These are phyloP conservation scores for Microctenopoma stevenorrisi DNA, from an alignment of 2,797 vertebrate genomes.

Conservation along the genomic window DNA sequence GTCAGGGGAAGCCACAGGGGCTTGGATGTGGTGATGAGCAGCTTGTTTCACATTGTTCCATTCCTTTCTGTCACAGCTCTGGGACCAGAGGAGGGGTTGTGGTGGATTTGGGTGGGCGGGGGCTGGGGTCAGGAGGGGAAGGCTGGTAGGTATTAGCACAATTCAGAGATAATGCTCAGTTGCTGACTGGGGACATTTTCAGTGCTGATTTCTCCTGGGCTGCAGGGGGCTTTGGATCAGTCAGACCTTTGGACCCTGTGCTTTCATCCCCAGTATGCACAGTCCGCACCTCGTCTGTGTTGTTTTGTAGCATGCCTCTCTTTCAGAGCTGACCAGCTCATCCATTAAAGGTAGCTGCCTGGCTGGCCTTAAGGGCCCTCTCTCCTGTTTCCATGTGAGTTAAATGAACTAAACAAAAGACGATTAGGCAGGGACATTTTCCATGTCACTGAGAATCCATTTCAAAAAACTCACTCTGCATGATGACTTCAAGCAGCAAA, in stretches of 20 bases:
- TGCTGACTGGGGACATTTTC: slow-evolving; percentile 79
- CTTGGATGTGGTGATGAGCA: slow-evolving; percentile 35
- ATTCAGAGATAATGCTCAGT: slow-evolving; percentile 64
- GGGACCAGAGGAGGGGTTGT: slow-evolving; percentile 36
- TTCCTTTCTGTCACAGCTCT: slow-evolving; percentile 61
- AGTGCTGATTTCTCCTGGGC: slow-evolving; percentile 74
- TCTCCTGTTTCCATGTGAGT: slow-evolving; percentile 60
- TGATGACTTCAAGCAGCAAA: slow-evolving; percentile 47
- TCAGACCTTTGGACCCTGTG: slow-evolving; percentile 63
- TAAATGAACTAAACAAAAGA: slow-evolving; percentile 80
- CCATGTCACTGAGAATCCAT: slow-evolving; percentile 71
- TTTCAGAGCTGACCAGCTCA: slow-evolving; percentile 71
- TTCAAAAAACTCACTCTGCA: slow-evolving; percentile 55
- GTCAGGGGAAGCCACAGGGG: slow-evolving; percentile 54
- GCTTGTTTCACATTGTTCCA: slow-evolving; percentile 68
- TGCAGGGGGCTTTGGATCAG: slow-evolving; percentile 59
- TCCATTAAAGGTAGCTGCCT: slow-evolving; percentile 75
- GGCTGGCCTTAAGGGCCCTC: slow-evolving; percentile 57
- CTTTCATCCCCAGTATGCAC: slow-evolving; percentile 74
- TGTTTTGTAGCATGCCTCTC: slow-evolving; percentile 62
- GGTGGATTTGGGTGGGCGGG: slow-evolving; percentile 15
- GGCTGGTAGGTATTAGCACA: slow-evolving; percentile 58
- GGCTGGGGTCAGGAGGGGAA: slow-evolving; percentile 40
- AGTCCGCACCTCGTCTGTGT: slow-evolving; percentile 42
- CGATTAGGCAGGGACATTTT: slow-evolving; percentile 83